Evolutionary conservation across 2,888 invertebrate species (phyloP).

Genomic region (Arenicola marina): DNA sequence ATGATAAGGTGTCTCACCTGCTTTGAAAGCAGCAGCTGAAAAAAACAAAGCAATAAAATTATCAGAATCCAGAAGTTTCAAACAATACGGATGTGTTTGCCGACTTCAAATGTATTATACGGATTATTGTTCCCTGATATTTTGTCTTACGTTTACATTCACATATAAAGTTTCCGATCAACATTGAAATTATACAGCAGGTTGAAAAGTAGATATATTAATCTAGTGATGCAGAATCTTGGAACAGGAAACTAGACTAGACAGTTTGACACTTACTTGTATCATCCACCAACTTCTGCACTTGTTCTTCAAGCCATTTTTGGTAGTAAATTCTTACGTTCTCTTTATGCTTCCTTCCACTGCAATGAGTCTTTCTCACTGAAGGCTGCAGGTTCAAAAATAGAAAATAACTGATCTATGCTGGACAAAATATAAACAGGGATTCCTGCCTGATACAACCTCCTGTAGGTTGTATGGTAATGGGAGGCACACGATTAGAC

Average conservation of each 20-base stretch:
- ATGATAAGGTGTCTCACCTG: too few relatives aligned
- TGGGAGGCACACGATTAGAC: too few relatives aligned
- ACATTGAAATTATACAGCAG: neutral
- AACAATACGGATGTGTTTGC: too few relatives aligned
- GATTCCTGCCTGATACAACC: too few relatives aligned
- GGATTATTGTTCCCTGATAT: constrained; percentile 16
- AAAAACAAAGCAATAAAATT: too few relatives aligned
- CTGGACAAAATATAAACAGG: too few relatives aligned
- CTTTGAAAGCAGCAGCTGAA: too few relatives aligned
- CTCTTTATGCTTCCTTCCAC: constrained; percentile 98
- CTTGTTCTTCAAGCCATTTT: constrained; percentile 99
- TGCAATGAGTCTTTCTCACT: constrained; percentile 98
- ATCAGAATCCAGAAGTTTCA: too few relatives aligned
- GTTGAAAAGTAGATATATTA: neutral
- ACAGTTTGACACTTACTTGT: constrained; percentile 57
- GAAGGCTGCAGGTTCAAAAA: too few relatives aligned
- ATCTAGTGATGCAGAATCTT: neutral
- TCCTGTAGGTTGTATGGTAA: too few relatives aligned
- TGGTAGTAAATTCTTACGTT: constrained; percentile 99
- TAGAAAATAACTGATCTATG: too few relatives aligned
- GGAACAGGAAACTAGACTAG: neutral
- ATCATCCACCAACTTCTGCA: constrained; percentile 92
- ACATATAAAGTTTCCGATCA: neutral
- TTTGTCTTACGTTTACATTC: neutral
- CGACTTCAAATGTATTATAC: too few relatives aligned